Evolutionary conservation across 1,140 invertebrate species (phyloP), one percentile per base, ranked within the genome.

Genomic region (Bombus terrestris): DNA sequence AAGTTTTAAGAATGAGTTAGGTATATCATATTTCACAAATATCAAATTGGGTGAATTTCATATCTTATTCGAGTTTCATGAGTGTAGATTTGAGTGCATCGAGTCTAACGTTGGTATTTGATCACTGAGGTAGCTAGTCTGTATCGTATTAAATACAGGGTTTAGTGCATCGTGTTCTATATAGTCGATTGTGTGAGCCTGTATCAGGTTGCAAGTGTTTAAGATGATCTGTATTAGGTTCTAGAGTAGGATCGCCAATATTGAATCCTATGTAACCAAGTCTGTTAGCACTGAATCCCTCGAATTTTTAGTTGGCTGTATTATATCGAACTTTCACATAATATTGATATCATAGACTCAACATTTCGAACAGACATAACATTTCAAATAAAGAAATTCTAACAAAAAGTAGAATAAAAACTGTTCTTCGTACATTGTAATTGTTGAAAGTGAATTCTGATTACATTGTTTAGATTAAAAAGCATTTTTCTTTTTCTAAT

Each of bases 81-180:
- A 59, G 3, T n/a, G 8, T 43, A 13, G 1, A 59, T 15, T 59
- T 28, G 12, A 15, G 15, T 39, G 1, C 28, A 39, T 57, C 3
- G 53, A 57, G 35, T 41, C 32, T 35, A 32, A 47, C 18, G 32
- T 47, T 35, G 64, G 37, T 69, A 69, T 71, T 69, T 69, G 64
- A 37, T n/a, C 47, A 37, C 39, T 4, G 35, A 64, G 57, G 8
- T 77, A 28, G 18, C 10, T 77, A 37, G 18, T 1, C 37, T 64
- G 59, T 79, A 41, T 78, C 76, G n/a, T 47, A 80, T 53, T 69
- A 53, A 80, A 12, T 69, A 25, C 25, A 28, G 43, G 28, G 43
- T 69, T 68, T 69, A 53, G 25, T 53, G 64, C 43, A 37, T 69
- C 64, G 37, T n/a, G 74, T 76, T 18, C 53, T 3, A 22, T 57